Base-by-base conservation (phyloP, 2,797 vertebrate genomes). In the Trichosurus vulpecula region DNA sequence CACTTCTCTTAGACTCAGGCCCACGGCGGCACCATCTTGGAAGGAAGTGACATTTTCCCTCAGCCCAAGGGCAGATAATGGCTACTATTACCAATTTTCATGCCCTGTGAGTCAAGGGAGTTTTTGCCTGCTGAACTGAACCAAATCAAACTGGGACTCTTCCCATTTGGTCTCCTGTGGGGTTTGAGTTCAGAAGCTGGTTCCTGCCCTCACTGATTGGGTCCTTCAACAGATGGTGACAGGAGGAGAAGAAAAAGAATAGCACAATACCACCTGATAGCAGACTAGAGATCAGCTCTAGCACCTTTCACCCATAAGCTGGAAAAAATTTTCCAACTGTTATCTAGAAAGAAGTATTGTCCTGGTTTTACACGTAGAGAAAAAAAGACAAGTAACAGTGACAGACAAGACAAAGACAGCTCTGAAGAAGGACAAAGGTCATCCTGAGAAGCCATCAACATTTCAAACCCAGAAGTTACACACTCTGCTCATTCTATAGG, bases 1-100 rank as follows among this genome's bases (percentile, higher is more conserved):
- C 22, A 57, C 58, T 95, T 91, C 92, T 3, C 31, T 41, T 54
- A 96, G 87, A 58, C 90, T 29, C 52, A 93, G 90, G 12, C 92
- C 56, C 93, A 66, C 57, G 31, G 47, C 95, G 27, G 58, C 55
- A 87, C 52, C 52, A 90, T 51, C 51, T 54, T 54, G 27, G 89
- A 92, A 54, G 66, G 35, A 51, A 25, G 30, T 13, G 31, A 0
- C 57, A 41, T 22, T n/a, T 95, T 56, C 90, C n/a, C 22, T 94
- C 91, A 95, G 95, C 61, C 95, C 87, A 2, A 55, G 3, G n/a
- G 9, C 66, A 47, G 74, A 14, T 2, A 87, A 27, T 29, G 25
- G n/a, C 41, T 51, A 87, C 9, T 87, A 10, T 81, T 81, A 10
- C 25, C 74, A n/a, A 41, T 51, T 47, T 87, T 87, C 41, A 87